phyloP scores from a whole-genome alignment of 1,140 invertebrate species.

The Ericerus pela region DNA sequence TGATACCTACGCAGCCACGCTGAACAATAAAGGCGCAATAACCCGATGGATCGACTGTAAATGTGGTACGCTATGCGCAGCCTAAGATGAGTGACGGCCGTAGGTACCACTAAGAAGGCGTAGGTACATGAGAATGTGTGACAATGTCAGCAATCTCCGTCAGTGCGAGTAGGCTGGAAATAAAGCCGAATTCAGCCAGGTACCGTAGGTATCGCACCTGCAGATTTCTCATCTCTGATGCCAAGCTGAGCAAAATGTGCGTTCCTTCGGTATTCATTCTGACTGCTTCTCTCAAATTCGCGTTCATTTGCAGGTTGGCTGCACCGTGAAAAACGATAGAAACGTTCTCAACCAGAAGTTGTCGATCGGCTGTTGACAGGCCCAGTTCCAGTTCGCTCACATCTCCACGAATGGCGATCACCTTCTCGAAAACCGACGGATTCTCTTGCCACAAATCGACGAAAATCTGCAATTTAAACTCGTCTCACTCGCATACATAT shows the following conservation, averaged over 20 bases:
- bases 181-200: no score
- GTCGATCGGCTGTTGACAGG: constrained; percentile 35
- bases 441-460: constrained; percentile 46
- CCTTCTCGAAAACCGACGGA: constrained; percentile 51
- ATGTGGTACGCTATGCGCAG: no score
- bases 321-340: constrained; percentile 82
- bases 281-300: constrained; percentile 53
- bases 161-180: no score
- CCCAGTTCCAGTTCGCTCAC: constrained; percentile 44
- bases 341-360: constrained; percentile 41
- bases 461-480: constrained; percentile 43
- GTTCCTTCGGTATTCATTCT: constrained; percentile 58
- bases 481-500: neutral
- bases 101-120: no score
- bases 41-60: no score
- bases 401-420: constrained; percentile 61
- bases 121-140: no score
- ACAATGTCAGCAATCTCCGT: no score
- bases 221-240: constrained; percentile 49
- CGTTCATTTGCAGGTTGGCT: constrained; percentile 62
- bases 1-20: no score
- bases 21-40: no score
- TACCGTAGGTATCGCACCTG: no score
- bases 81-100: no score
- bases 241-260: constrained; percentile 42